Evolutionary conservation across 1,140 invertebrate genomes (phyloP), one percentile per base, ranked within the genome.

Genomic region (Onthophagus taurus): DNA sequence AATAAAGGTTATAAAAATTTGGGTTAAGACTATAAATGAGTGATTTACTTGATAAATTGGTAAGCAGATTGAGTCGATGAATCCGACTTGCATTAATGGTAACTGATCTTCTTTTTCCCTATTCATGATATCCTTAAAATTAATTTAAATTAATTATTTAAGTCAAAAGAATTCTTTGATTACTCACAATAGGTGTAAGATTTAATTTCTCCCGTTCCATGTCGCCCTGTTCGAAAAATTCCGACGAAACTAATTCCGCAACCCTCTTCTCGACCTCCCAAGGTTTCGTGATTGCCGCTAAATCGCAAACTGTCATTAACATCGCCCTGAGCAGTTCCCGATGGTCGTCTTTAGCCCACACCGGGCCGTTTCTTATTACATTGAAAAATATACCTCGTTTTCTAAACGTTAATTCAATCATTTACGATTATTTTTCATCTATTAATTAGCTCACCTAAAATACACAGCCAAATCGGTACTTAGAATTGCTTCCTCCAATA

Each of bases 191-290:
- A 13, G 89, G 89, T 45, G 83, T 84, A 38, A 91, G 79, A 42
- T 89, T 85, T 14, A 93, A 68, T 66, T 89, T 78, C 58, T 84
- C 75, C 53, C 86, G 76, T 69, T 93, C 89, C 51, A 92, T 80
- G 62, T 96, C 92, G 18, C 93, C 92, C 67, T 96, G 92, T 50
- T 94, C 80, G 69, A 96, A 97, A 72, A 97, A 97, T 68, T 97
- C 92, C 47, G 83, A 85, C 29, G 89, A 89, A 11, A 97, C 91
- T 33, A 96, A 70, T 55, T 92, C 88, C 2, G 92, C 92, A 3
- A 93, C 86, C 38, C 85, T 76, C 53, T 89, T 83, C 66, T 97
- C 92, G 42, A 93, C 81, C 21, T 88, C 81, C 93, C 93, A 97
- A 0, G 92, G 91, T 70, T 97, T 97, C 14, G 89, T 91, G 50